These are phyloP conservation scores for Drosophila asahinai DNA, from an alignment of 1,140 invertebrate genomes.

Conservation along the genomic window DNA sequence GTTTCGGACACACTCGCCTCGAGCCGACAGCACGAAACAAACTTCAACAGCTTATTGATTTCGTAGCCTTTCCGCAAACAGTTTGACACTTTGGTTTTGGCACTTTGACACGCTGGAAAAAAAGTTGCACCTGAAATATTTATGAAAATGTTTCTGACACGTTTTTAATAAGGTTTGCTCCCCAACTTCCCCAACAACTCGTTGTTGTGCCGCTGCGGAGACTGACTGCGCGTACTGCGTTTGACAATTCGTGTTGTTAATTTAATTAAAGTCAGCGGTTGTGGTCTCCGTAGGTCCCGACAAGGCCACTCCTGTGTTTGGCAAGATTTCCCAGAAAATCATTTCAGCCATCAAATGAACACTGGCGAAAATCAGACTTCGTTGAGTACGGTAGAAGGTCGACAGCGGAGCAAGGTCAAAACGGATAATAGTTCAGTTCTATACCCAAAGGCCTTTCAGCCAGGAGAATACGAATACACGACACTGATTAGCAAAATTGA, in stretches of 20 bases:
- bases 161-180: constrained; percentile 76
- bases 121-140: constrained; percentile 77
- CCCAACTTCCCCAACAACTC: constrained; percentile 17
- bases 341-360: constrained; percentile 19
- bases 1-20: constrained; percentile 8
- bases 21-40: constrained; percentile 20
- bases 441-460: not conserved
- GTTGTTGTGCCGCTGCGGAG: constrained; percentile 33
- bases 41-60: constrained; percentile 68
- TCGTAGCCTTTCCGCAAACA: constrained; percentile 56
- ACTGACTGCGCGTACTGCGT: constrained; percentile 54
- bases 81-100: constrained; percentile 62
- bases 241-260: constrained; percentile 80
- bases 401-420: too few relatives aligned
- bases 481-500: not conserved
- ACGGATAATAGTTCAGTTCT: not conserved
- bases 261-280: constrained; percentile 71
- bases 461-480: not conserved
- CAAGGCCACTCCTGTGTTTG: constrained; percentile 24
- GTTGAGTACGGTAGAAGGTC: not conserved
- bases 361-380: not conserved
- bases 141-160: constrained; percentile 82
- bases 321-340: constrained; percentile 37
- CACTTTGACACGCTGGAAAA: constrained; percentile 70
- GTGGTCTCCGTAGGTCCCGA: constrained; percentile 7